Percentiles rank a stretch among this genome's conserved stretches.
Conservation (phyloP, 2,797 vertebrate species). For the Protonibea diacanthus region DNA sequence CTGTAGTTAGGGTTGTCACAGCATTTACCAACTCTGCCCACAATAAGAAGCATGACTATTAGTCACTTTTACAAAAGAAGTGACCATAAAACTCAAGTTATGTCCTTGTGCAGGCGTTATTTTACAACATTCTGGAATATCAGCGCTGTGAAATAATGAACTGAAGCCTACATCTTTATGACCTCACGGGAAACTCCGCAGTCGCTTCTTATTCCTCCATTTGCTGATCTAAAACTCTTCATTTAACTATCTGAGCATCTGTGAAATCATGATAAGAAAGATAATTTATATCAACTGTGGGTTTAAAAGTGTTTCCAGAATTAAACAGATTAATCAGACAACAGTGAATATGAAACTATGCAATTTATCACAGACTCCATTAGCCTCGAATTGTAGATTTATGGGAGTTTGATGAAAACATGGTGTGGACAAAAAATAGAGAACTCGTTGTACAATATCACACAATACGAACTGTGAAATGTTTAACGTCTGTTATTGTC, state of each 20-base stretch:
- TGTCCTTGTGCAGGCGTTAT: background rate
- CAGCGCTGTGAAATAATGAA: conserved; percentile 29
- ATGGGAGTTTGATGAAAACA: background rate
- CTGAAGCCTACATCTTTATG: conserved; percentile 36
- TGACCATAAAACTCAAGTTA: background rate
- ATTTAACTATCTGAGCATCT: background rate
- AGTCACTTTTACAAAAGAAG: background rate
- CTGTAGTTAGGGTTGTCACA: conserved; percentile 4
- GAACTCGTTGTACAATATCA: background rate
- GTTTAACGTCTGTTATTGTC: background rate
- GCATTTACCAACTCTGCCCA: background rate
- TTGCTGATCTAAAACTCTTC: conserved; percentile 6
- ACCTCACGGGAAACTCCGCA: conserved; percentile 74
- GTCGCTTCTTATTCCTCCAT: conserved; percentile 43
- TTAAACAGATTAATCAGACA: background rate
- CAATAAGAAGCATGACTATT: background rate
- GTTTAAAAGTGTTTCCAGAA: background rate
- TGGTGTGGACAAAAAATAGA: background rate
- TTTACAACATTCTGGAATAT: background rate
- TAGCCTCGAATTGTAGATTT: background rate
- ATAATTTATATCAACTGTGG: background rate
- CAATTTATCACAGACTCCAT: background rate
- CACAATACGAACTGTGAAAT: background rate
- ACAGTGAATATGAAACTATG: conserved; percentile 6
- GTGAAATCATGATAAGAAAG: background rate